Percentiles rank a stretch among this genome's conserved stretches.
These are phyloP conservation scores for Aphis craccivora DNA, from an alignment of 1,140 invertebrate species.

Conservation along the genomic window DNA sequence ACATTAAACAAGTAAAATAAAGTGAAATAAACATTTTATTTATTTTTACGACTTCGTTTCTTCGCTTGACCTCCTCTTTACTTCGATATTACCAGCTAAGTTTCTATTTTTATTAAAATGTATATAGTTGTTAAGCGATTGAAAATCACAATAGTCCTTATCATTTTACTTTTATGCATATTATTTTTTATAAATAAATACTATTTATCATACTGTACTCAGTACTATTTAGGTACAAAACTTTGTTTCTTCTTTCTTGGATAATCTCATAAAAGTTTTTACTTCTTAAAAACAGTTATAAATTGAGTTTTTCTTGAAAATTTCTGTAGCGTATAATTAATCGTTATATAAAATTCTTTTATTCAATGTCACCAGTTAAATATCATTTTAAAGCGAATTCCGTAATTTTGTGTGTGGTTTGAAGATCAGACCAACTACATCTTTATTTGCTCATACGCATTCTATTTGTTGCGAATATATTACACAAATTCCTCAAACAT, in stretches of 20 bases:
- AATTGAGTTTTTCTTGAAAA: not conserved
- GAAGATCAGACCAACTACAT: not conserved
- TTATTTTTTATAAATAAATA: not conserved
- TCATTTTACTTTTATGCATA: not conserved
- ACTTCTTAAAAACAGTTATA: not conserved
- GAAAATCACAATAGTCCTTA: not conserved
- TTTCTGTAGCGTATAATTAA: not conserved
- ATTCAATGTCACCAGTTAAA: not conserved
- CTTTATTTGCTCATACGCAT: not conserved
- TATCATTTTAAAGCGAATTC: not conserved
- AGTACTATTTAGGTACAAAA: not conserved
- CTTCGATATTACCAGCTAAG: not conserved
- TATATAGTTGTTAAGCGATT: not conserved
- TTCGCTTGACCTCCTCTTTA: not conserved
- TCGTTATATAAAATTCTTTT: not conserved
- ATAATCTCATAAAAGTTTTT: not conserved
- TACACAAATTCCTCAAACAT: not conserved
- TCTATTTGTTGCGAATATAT: not conserved
- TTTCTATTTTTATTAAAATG: not conserved
- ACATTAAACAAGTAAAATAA: not conserved
- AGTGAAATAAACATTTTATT: constrained; percentile 17
- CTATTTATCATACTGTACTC: not conserved
- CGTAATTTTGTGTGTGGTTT: not conserved
- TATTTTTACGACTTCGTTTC: not conserved
- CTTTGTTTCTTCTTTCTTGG: not conserved